These are phyloP conservation scores for Caracal caracal DNA, from an alignment of 2,113 vertebrate species.

Conservation along the genomic window DNA sequence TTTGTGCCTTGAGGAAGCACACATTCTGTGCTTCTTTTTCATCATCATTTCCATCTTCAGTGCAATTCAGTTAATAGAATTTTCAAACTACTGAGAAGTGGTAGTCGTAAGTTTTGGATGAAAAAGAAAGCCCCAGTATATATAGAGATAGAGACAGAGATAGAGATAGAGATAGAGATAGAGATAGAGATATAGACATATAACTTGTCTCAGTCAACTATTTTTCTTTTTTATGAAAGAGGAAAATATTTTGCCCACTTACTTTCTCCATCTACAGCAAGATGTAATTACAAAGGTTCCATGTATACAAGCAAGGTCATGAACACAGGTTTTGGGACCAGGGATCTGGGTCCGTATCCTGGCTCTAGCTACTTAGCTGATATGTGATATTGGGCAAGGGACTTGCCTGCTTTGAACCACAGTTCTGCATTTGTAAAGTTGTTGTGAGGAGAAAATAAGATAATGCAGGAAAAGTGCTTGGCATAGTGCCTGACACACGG, in stretches of 20 bases:
- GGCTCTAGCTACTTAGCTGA: neutral
- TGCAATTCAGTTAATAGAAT: neutral
- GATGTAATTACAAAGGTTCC: neutral
- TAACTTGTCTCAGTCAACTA: neutral
- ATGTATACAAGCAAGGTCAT: neutral
- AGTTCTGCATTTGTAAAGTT: neutral
- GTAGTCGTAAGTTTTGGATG: neutral
- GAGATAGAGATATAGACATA: no score
- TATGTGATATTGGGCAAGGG: neutral
- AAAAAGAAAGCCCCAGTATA: neutral
- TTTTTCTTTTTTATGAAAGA: neutral
- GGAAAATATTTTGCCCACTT: neutral
- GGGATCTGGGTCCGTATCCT: neutral
- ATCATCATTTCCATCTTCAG: neutral
- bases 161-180: no score
- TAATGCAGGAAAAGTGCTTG: neutral
- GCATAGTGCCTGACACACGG: neutral
- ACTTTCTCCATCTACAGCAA: neutral
- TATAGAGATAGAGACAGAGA: no score
- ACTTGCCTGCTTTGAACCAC: neutral
- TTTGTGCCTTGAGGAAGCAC: constrained; percentile 38
- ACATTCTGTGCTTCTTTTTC: neutral
- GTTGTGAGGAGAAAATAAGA: neutral
- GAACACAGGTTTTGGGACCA: neutral
- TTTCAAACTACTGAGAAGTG: constrained; percentile 25